These are phyloP conservation scores for Ostrea edulis DNA, from an alignment of 1,140 invertebrate genomes.

Conservation along the genomic window DNA sequence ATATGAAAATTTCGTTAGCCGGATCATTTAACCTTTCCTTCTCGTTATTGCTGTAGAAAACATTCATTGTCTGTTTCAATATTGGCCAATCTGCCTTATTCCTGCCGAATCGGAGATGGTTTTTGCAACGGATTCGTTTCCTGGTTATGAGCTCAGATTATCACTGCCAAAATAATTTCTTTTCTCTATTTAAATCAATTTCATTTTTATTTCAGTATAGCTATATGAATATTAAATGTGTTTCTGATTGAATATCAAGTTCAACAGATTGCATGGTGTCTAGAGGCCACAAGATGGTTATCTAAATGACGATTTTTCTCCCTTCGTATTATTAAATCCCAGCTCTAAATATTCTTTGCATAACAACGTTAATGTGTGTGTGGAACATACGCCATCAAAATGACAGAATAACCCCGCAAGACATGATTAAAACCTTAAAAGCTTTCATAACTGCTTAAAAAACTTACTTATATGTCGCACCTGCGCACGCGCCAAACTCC, in stretches of 20 bases:
- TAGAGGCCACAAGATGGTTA: not conserved
- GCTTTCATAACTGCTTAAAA: slow-evolving; percentile 3
- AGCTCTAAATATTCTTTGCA: not conserved
- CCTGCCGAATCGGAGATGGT: not conserved
- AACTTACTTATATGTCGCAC: slow-evolving; percentile 14
- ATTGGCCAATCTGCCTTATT: not conserved
- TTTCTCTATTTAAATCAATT: not conserved
- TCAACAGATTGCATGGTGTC: not conserved
- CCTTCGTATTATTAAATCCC: not conserved
- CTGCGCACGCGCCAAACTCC: slow-evolving; percentile 9
- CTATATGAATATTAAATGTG: slow-evolving; percentile 32
- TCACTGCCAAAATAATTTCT: not conserved
- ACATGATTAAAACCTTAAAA: slow-evolving; percentile 28
- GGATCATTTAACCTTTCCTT: not conserved
- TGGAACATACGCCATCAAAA: slow-evolving; percentile 8
- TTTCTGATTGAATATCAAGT: slow-evolving; percentile 29
- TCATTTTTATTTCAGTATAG: not conserved
- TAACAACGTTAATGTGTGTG: slow-evolving; percentile 23
- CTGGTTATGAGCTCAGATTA: not conserved
- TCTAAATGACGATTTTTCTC: not conserved
- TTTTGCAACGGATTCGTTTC: not conserved
- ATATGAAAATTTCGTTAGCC: slow-evolving; percentile 1
- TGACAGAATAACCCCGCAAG: not conserved
- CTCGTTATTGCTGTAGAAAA: not conserved
- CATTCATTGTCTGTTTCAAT: not conserved